phyloP scores from a whole-genome alignment of 2,888 invertebrate genomes.

The Amiota communis region DNA sequence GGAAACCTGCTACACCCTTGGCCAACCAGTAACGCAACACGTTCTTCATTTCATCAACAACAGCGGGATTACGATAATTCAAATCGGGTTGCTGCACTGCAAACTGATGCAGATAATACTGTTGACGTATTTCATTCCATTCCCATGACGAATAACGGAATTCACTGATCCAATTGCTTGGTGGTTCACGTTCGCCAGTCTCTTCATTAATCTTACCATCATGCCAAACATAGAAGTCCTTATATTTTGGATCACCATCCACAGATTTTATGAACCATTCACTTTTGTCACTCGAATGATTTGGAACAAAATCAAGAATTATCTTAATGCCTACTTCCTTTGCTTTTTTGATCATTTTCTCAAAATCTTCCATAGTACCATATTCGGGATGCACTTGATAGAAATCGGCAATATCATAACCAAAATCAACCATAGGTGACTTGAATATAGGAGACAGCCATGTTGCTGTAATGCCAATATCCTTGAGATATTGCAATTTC shows the following conservation, averaged over 20 bases:
- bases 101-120: constrained; percentile 81
- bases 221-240: constrained; percentile 85
- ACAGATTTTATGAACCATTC: constrained; percentile 88
- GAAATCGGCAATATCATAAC: constrained; percentile 85
- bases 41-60: constrained; percentile 76
- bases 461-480: constrained; percentile 79
- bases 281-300: constrained; percentile 82
- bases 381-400: constrained; percentile 80
- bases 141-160: constrained; percentile 79
- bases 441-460: constrained; percentile 85
- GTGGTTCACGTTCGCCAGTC: constrained; percentile 70
- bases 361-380: constrained; percentile 83
- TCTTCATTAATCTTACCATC: constrained; percentile 69
- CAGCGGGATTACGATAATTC: constrained; percentile 76
- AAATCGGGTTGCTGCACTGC: constrained; percentile 78
- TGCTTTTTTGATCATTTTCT: constrained; percentile 77
- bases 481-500: constrained; percentile 79
- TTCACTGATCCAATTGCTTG: constrained; percentile 75
- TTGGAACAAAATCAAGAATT: constrained; percentile 75
- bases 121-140: constrained; percentile 76
- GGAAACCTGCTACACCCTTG: constrained; percentile 86
- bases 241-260: constrained; percentile 77
- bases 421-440: constrained; percentile 85
- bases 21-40: constrained; percentile 84
- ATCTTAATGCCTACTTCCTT: constrained; percentile 74